Percentiles rank a stretch among this genome's conserved stretches.
Conservation (phyloP, 2,797 vertebrate genomes). For the Oryzias sinensis region DNA sequence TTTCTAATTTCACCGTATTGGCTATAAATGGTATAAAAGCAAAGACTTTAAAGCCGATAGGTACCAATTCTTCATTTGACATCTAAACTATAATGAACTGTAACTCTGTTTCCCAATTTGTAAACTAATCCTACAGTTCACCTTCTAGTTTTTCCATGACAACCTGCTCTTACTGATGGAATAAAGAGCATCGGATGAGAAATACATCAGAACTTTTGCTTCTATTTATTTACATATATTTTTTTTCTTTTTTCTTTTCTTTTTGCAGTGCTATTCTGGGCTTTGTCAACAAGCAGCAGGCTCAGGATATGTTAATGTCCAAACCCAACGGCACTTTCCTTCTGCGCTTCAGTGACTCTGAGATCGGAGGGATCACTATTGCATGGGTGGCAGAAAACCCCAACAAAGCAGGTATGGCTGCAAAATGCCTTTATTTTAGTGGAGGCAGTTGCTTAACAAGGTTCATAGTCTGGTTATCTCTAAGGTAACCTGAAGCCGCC, state of each 20-base stretch:
- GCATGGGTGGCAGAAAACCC: constrained; percentile 92
- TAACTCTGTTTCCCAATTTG: constrained; percentile 1
- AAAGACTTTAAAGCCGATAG: constrained; percentile 1
- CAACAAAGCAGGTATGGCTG: constrained; percentile 79
- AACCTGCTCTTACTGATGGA: constrained; percentile 16
- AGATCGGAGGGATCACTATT: constrained; percentile 96
- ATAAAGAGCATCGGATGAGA: background rate
- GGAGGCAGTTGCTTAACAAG: background rate
- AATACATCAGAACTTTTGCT: background rate
- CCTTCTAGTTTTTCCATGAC: constrained; percentile 36
- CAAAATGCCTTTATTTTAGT: background rate
- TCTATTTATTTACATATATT: background rate
- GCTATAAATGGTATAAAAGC: constrained; percentile 40
- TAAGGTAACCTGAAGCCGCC: no score
- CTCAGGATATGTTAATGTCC: constrained; percentile 95
- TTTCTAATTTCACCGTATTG: constrained; percentile 4
- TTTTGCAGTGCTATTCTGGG: constrained; percentile 89
- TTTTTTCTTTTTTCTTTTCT: no score
- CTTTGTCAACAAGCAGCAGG: constrained; percentile 97
- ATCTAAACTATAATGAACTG: constrained; percentile 9
- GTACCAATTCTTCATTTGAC: constrained; percentile 8
- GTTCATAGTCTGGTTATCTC: no score
- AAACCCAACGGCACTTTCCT: constrained; percentile 97
- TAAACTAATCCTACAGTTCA: constrained; percentile 9
- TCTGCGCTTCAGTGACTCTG: constrained; percentile 95